Evolutionary conservation across 2,888 invertebrate species (phyloP), one percentile per base, ranked within the genome.

Genomic region (Eueremaeus valkanovi): DNA sequence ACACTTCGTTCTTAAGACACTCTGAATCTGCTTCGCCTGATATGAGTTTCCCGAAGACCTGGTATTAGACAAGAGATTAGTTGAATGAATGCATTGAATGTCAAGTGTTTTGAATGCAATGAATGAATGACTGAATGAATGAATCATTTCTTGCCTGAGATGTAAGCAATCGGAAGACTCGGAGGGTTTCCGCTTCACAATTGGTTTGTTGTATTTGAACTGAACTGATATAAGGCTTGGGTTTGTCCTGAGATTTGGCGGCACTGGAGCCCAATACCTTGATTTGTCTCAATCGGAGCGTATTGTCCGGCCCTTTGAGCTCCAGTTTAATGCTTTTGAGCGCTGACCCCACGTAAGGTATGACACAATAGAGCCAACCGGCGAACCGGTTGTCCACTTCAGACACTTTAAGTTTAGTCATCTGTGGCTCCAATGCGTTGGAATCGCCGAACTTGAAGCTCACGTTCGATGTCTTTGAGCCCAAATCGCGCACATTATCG

Each of bases 401-500:
- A n/a, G 92, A 86, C 36, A 90, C 89, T 79, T 90, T 88, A 1
- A 77, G 21, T 58, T 70, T 77, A 6, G n/a, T 76, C 29, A 63
- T 16, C 18, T 68, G 68, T 36, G 68, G 68, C 13, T 68, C 68
- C 24, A 33, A 68, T 18, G 68, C 68, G 13, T 42, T 68, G 24
- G 68, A 33, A 13, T 68, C 68, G 8, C 68, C 68, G 24, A 24
- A 68, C 16, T 68, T 68, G 42, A 76, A 51, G 24, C 36, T 27
- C 40, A 76, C 45, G 21, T 70, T 49, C 66, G 24, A 31, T 42
- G 58, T 74, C 45, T 55, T 68, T 83, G 87, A 86, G 83, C 89
- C 91, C 78, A 94, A 87, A 83, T 96, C 96, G 68, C 96, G 88
- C 73, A 94, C 92, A 82, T 98, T 98, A 83, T 98, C 98, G 55